Percentiles rank a stretch among this genome's conserved stretches.
Conservation (phyloP, 2,888 invertebrate genomes). For the Meteorus colon region DNA sequence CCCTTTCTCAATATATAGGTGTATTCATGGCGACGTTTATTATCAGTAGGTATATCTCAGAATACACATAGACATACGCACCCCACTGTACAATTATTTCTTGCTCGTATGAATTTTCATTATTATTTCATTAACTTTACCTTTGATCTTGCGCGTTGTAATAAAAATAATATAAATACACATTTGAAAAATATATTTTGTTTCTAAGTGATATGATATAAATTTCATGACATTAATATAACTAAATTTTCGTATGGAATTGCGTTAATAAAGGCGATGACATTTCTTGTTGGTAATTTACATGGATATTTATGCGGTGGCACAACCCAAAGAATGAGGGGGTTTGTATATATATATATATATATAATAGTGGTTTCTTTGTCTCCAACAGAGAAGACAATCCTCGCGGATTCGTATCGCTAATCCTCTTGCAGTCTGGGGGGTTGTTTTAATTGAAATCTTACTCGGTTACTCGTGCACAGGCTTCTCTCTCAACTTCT, state of each 20-base stretch:
- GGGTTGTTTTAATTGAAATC: constrained; percentile 73
- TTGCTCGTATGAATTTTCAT: background rate
- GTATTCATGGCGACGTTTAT: constrained; percentile 3
- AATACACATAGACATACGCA: background rate
- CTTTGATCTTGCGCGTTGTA: background rate
- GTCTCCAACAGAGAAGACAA: constrained; percentile 48
- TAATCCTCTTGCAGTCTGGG: constrained; percentile 69
- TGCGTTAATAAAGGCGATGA: constrained; percentile 61
- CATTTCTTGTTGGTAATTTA: constrained; percentile 66
- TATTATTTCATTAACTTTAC: background rate
- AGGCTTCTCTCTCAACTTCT: constrained; percentile 26
- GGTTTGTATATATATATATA: background rate
- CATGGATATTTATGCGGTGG: constrained; percentile 74
- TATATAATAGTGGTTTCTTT: constrained; percentile 54
- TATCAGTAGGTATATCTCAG: background rate
- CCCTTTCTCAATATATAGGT: constrained; percentile 3
- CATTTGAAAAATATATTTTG: background rate
- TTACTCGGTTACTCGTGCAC: constrained; percentile 63
- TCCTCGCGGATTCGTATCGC: constrained; percentile 70
- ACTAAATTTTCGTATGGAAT: constrained; percentile 56
- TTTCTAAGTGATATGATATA: constrained; percentile 32
- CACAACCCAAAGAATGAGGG: constrained; percentile 66
- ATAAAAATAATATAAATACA: constrained; percentile 2
- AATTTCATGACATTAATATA: constrained; percentile 24
- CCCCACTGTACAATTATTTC: background rate